Conservation (phyloP, 2,888 invertebrate species). For the Hololepta plana region DNA sequence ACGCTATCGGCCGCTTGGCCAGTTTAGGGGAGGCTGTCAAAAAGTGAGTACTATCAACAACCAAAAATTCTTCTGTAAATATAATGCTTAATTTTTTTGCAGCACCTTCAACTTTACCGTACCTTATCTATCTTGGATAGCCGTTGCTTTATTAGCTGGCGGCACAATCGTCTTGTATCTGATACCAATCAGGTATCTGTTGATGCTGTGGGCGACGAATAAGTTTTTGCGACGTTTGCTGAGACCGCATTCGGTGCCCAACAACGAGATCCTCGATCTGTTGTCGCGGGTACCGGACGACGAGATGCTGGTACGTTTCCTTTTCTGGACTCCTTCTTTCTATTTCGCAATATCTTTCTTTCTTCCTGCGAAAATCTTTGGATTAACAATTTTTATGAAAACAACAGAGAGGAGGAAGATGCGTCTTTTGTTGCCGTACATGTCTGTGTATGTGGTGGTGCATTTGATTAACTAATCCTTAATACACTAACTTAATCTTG, state of each 20-base stretch:
- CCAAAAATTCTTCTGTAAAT: too few relatives aligned
- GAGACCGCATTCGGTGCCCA: constrained; percentile 85
- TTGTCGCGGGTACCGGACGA: constrained; percentile 89
- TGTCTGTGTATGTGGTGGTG: too few relatives aligned
- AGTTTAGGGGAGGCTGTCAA: constrained; percentile 87
- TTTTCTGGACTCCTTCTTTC: too few relatives aligned
- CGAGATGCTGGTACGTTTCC: constrained; percentile 74
- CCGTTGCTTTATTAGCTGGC: constrained; percentile 56
- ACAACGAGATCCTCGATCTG: constrained; percentile 91
- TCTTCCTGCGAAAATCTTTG: too few relatives aligned
- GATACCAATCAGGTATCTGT: constrained; percentile 73
- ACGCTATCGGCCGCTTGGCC: constrained; percentile 84
- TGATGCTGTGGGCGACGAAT: constrained; percentile 85
- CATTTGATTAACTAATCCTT: too few relatives aligned
- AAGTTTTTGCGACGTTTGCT: constrained; percentile 89
- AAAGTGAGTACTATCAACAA: constrained; percentile 64
- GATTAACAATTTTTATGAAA: too few relatives aligned
- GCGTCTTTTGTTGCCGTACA: too few relatives aligned
- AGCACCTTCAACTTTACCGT: constrained; percentile 94
- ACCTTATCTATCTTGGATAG: constrained; percentile 87
- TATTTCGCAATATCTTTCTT: too few relatives aligned
- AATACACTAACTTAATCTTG: too few relatives aligned
- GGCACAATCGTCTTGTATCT: constrained; percentile 69
- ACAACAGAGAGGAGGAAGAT: too few relatives aligned
- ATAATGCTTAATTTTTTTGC: constrained; percentile 27